phyloP scores from a whole-genome alignment of 2,888 invertebrate genomes.

The Drosophila sordidula region DNA sequence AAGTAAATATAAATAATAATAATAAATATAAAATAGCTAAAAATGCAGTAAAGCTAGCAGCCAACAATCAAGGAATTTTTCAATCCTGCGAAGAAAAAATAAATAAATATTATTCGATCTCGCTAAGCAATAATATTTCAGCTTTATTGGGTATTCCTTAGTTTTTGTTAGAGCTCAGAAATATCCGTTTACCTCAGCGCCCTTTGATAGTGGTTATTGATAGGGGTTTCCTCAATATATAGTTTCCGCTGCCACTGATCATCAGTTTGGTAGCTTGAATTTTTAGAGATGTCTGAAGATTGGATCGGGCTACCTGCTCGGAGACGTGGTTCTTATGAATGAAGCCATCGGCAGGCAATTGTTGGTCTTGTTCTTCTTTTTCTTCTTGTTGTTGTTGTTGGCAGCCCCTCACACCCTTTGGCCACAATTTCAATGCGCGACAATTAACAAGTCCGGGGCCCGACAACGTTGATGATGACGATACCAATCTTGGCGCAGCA shows the following conservation, averaged over 20 bases:
- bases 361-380: too few relatives aligned
- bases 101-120: background rate
- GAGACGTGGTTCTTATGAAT: slow-evolving; percentile 61
- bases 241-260: slow-evolving; percentile 61
- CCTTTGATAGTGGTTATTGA: slow-evolving; percentile 13
- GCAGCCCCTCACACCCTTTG: background rate
- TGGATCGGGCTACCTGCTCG: slow-evolving; percentile 45
- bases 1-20: too few relatives aligned
- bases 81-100: background rate
- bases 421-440: slow-evolving; percentile 25
- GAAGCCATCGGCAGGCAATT: slow-evolving; percentile 45
- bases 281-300: background rate
- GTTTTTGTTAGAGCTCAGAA: too few relatives aligned
- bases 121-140: background rate
- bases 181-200: slow-evolving; percentile 7
- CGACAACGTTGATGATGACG: slow-evolving; percentile 11
- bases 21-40: too few relatives aligned
- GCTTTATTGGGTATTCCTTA: background rate
- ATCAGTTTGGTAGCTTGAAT: slow-evolving; percentile 4
- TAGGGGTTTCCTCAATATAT: slow-evolving; percentile 52
- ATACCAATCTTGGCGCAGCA: slow-evolving; percentile 54
- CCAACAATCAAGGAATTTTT: too few relatives aligned
- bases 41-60: too few relatives aligned
- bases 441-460: slow-evolving; percentile 53
- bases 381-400: too few relatives aligned